phyloP scores from a whole-genome alignment of 2,113 vertebrate species.

The Vireo altiloquus region DNA sequence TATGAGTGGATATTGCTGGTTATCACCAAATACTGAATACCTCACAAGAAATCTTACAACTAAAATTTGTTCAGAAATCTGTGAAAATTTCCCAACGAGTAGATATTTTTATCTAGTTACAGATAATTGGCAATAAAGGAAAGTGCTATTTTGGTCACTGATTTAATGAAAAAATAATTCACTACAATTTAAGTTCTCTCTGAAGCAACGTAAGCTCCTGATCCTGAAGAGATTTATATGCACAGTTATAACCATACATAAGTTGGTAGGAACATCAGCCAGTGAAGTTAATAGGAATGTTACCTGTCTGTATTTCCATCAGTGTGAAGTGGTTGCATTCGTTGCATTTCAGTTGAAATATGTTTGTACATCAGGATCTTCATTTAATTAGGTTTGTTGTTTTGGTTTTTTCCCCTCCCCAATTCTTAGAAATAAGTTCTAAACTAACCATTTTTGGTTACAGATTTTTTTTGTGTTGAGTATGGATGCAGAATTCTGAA shows the following conservation, averaged over 20 bases:
- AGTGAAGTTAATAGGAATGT: background rate
- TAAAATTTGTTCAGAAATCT: background rate
- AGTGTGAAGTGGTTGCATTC: background rate
- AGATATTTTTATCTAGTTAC: background rate
- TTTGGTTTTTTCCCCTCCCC: background rate
- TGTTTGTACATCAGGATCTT: background rate
- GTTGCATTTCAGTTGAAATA: background rate
- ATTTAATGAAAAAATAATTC: background rate
- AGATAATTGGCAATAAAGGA: background rate
- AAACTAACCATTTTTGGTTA: background rate
- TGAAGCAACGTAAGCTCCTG: background rate
- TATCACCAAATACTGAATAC: background rate
- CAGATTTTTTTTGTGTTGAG: background rate
- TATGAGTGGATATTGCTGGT: background rate
- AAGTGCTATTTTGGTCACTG: background rate
- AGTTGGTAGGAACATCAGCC: background rate
- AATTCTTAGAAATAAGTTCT: background rate
- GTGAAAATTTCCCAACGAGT: background rate
- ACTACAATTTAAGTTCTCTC: background rate
- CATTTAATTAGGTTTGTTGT: background rate
- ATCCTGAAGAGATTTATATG: background rate
- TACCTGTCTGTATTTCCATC: background rate
- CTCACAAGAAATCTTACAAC: background rate
- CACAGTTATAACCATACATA: background rate
- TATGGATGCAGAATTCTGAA: background rate